Evolutionary conservation across 2,797 vertebrate species (phyloP).

Genomic region (Oreortyx pictus): DNA sequence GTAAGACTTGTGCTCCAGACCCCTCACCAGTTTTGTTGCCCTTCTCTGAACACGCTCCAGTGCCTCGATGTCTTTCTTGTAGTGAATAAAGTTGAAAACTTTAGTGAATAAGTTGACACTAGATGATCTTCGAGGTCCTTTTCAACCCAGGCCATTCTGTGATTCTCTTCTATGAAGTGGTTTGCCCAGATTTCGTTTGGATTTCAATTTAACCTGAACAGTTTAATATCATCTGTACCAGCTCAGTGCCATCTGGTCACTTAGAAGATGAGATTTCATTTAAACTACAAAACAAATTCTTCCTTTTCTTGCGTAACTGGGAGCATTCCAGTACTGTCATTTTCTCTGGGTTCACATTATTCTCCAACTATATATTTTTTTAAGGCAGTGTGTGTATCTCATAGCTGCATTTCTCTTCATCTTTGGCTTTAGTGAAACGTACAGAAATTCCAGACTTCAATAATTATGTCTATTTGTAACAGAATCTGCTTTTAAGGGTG

Average conservation of each 20-base stretch:
- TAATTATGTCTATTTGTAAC: neutral
- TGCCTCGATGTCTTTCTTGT: too few relatives aligned
- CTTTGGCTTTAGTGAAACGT: neutral
- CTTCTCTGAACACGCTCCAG: too few relatives aligned
- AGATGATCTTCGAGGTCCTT: too few relatives aligned
- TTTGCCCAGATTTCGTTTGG: neutral
- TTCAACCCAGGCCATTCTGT: too few relatives aligned
- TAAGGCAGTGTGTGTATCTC: neutral
- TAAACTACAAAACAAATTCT: neutral
- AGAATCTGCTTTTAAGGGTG: neutral
- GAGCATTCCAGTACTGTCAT: neutral
- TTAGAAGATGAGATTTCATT: neutral
- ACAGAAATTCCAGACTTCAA: neutral
- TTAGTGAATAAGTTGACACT: too few relatives aligned
- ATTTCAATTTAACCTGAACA: neutral
- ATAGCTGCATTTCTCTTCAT: neutral
- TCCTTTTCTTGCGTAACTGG: neutral
- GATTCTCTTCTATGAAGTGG: neutral
- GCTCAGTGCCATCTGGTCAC: neutral
- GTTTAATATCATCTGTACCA: neutral
- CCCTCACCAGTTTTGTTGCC: too few relatives aligned
- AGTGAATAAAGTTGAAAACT: too few relatives aligned
- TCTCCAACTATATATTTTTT: fast-evolving
- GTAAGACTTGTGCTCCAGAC: too few relatives aligned
- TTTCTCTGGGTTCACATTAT: neutral